phyloP scores from a whole-genome alignment of 2,113 vertebrate species.

The Eolophus roseicapilla region DNA sequence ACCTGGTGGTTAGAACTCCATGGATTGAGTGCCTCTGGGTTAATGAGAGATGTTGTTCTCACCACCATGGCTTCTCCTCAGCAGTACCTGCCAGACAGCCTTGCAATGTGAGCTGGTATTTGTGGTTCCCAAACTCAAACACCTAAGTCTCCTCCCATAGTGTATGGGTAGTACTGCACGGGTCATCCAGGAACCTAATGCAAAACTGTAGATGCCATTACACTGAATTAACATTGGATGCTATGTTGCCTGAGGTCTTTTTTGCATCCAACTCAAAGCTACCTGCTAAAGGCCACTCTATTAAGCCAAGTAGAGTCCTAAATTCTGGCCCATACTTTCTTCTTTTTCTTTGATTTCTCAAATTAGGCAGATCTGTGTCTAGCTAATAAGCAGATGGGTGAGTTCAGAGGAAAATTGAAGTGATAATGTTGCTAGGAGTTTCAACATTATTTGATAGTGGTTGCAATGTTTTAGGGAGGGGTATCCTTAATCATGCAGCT shows the following conservation, averaged over 20 bases:
- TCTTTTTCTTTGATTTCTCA: neutral
- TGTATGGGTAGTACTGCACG: neutral
- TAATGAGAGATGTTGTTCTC: neutral
- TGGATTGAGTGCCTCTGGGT: neutral
- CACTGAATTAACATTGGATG: neutral
- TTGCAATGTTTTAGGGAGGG: slow-evolving; percentile 31
- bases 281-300: neutral
- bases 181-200: neutral
- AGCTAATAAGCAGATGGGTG: slow-evolving; percentile 59
- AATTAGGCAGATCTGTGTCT: slow-evolving; percentile 26
- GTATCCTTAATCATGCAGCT: neutral
- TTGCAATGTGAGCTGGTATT: accelerated
- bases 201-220: neutral
- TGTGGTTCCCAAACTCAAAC: neutral
- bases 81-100: neutral
- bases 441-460: slow-evolving; percentile 48
- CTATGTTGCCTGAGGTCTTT: neutral
- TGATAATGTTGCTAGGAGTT: slow-evolving; percentile 64
- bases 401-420: slow-evolving; percentile 64
- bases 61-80: neutral
- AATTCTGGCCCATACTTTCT: neutral
- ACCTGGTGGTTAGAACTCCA: neutral
- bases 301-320: neutral
- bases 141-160: neutral
- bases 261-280: neutral